These are phyloP conservation scores for Acleris emargana DNA, from an alignment of 2,888 invertebrate species.

Conservation along the genomic window DNA sequence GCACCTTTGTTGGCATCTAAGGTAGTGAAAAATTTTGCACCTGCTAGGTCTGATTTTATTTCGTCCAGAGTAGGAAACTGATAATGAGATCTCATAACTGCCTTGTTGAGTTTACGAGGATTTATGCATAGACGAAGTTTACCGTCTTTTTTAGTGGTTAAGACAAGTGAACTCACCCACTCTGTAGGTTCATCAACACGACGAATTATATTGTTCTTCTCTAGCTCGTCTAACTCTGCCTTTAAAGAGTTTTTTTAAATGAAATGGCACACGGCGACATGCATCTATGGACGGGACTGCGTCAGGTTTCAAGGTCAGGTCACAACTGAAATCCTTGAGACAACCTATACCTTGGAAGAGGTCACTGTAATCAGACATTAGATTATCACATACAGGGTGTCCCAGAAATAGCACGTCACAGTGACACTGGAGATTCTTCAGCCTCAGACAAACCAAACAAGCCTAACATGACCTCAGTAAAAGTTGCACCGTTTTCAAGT, in stretches of 20 bases:
- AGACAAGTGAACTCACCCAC: slow-evolving; percentile 40
- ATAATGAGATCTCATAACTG: slow-evolving; percentile 40
- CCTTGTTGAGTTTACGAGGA: slow-evolving; percentile 41
- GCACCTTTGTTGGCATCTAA: slow-evolving; percentile 42
- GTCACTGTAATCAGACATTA: neutral
- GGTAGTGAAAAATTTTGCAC: slow-evolving; percentile 39
- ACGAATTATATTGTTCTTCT: slow-evolving; percentile 29
- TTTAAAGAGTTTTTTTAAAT: slow-evolving; percentile 29
- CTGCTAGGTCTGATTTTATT: slow-evolving; percentile 37
- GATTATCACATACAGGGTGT: neutral
- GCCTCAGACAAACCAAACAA: no score
- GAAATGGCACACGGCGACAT: slow-evolving; percentile 35
- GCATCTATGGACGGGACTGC: slow-evolving; percentile 30
- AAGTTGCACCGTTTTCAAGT: no score
- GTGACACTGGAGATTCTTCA: no score
- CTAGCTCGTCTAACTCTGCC: slow-evolving; percentile 33
- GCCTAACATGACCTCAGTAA: no score
- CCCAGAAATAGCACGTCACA: no score
- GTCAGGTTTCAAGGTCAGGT: slow-evolving; percentile 22
- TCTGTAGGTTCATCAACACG: slow-evolving; percentile 34
- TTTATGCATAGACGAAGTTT: slow-evolving; percentile 42
- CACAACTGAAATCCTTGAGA: slow-evolving; percentile 1
- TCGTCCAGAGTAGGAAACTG: slow-evolving; percentile 42
- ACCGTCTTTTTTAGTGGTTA: slow-evolving; percentile 39
- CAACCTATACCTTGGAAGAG: slow-evolving; percentile 14